Percentiles rank a stretch among this genome's conserved stretches.
phyloP scores from a whole-genome alignment of 2,888 invertebrate species.

The Mellilla xanthometata region DNA sequence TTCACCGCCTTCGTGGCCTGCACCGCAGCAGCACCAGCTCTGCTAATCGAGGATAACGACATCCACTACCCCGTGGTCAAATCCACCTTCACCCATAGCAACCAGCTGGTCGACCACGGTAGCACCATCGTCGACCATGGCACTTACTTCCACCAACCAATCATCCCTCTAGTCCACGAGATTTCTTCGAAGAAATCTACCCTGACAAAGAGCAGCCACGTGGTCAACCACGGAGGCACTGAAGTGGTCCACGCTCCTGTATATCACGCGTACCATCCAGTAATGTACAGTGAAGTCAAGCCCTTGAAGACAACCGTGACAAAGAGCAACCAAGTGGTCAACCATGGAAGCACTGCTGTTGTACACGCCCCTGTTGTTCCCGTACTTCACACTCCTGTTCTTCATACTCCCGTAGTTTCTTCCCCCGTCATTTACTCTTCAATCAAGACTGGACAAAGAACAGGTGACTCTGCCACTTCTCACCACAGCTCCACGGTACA shows the following conservation, averaged over 20 bases:
- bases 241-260: constrained; percentile 39
- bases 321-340: constrained; percentile 56
- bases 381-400: constrained; percentile 11
- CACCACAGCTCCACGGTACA: constrained; percentile 76
- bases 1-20: constrained; percentile 48
- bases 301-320: constrained; percentile 23
- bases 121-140: constrained; percentile 46
- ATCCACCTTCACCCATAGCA: constrained; percentile 50
- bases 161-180: constrained; percentile 37
- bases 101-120: constrained; percentile 54
- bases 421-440: constrained; percentile 50
- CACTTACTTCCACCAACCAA: constrained; percentile 50
- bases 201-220: constrained; percentile 48
- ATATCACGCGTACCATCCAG: constrained; percentile 14
- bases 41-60: constrained; percentile 41
- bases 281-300: constrained; percentile 24
- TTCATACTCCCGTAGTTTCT: constrained; percentile 17
- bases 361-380: constrained; percentile 34
- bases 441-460: constrained; percentile 44
- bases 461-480: constrained; percentile 68
- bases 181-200: constrained; percentile 32
- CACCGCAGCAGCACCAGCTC: constrained; percentile 51
- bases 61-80: constrained; percentile 41
- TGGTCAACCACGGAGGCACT: constrained; percentile 54
- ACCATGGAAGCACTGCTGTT: constrained; percentile 44